Conservation (phyloP, 92 coral and sea anemone genomes). For the Zoanthus sansibaricus region DNA sequence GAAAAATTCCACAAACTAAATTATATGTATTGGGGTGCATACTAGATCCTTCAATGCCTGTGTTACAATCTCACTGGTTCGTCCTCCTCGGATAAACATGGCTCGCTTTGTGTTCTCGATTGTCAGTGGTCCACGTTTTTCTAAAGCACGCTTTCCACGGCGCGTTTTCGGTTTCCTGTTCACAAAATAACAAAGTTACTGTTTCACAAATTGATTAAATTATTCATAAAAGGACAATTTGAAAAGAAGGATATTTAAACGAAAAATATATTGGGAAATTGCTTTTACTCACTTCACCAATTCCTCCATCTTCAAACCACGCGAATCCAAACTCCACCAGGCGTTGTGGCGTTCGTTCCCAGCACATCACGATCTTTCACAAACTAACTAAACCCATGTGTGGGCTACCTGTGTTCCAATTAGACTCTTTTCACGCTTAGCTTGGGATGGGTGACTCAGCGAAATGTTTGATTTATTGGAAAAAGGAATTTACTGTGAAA, state of each 20-base stretch:
- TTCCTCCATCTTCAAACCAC: not conserved
- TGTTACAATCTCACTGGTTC: conserved; percentile 90
- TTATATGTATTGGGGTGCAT: conserved; percentile 44
- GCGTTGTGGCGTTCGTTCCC: not conserved
- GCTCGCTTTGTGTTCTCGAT: conserved; percentile 91
- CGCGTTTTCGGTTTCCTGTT: conserved; percentile 90
- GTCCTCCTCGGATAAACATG: conserved; percentile 94
- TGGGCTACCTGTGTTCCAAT: too few species aligned
- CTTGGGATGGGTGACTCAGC: too few species aligned
- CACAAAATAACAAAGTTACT: not conserved
- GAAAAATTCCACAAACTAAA: too few species aligned
- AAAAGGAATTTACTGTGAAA: too few species aligned
- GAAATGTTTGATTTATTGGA: too few species aligned
- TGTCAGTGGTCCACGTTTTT: conserved; percentile 68
- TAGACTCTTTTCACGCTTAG: too few species aligned
- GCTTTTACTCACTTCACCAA: not conserved
- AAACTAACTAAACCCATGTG: not conserved
- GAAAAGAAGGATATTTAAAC: not conserved
- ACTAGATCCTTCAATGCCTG: conserved; percentile 94
- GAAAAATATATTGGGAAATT: not conserved
- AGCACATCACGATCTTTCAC: not conserved
- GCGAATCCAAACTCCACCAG: not conserved
- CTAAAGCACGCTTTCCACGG: conserved; percentile 87
- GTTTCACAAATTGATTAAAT: not conserved
- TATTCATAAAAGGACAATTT: not conserved